Evolutionary conservation across 1,140 invertebrate genomes (phyloP).

Genomic region (Pomacea maculata): DNA sequence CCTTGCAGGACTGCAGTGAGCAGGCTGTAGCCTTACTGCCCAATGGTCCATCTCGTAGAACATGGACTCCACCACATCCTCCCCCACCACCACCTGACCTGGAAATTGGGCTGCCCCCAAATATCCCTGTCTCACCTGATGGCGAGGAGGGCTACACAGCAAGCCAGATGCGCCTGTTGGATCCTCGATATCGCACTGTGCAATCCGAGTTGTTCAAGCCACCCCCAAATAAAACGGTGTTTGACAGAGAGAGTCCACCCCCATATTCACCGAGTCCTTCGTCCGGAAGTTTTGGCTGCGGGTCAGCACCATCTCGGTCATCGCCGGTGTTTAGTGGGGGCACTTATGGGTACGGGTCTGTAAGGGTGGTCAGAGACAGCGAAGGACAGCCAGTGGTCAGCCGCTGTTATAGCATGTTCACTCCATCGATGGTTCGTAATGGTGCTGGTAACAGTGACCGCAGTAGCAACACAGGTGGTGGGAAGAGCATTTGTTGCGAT

Average conservation of each 20-base stretch:
- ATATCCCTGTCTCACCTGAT: constrained; percentile 74
- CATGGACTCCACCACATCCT: not conserved
- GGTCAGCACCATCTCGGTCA: constrained; percentile 5
- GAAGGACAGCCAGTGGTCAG: constrained; percentile 18
- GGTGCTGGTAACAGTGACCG: too few relatives aligned
- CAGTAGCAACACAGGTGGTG: too few relatives aligned
- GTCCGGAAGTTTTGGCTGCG: not conserved
- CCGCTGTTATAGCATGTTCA: constrained; percentile 20
- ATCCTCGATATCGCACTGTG: constrained; percentile 71
- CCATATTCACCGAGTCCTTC: constrained; percentile 68
- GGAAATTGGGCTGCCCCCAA: constrained; percentile 67
- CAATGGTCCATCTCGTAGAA: constrained; percentile 69
- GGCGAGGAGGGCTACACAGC: constrained; percentile 75
- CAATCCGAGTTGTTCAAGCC: constrained; percentile 75
- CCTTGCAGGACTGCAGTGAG: constrained; percentile 40
- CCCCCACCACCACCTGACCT: constrained; percentile 21
- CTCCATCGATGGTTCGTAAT: not conserved
- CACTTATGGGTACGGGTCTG: not conserved
- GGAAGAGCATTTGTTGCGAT: too few relatives aligned
- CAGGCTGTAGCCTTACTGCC: constrained; percentile 64
- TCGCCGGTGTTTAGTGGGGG: not conserved
- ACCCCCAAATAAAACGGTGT: constrained; percentile 77
- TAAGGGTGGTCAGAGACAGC: constrained; percentile 15
- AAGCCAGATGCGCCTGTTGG: constrained; percentile 72
- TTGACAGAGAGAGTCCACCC: constrained; percentile 75